phyloP scores from a whole-genome alignment of 1,140 invertebrate species.

The Drosophila kepulauana region DNA sequence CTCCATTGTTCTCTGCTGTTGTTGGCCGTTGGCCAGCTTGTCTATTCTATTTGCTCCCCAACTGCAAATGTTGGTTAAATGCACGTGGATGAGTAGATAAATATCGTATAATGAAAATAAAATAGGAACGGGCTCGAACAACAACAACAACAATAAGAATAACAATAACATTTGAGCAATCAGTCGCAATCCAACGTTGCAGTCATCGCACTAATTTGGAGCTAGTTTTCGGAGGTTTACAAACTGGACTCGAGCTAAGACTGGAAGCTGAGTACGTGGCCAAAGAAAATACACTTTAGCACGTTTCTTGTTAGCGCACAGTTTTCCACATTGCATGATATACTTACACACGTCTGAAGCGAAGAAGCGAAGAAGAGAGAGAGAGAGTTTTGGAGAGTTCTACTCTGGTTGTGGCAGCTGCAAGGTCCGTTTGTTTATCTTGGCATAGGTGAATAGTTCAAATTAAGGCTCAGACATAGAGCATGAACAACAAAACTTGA shows the following conservation, averaged over 20 bases:
- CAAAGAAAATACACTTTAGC: slow-evolving; percentile 81
- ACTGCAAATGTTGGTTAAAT: slow-evolving; percentile 71
- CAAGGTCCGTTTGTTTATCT: slow-evolving; percentile 55
- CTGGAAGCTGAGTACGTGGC: slow-evolving; percentile 60
- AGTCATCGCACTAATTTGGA: slow-evolving; percentile 78
- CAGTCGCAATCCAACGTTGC: slow-evolving; percentile 60
- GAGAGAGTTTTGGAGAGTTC: slow-evolving; percentile 9
- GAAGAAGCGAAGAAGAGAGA: neutral
- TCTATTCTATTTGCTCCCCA: neutral
- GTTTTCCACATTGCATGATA: slow-evolving; percentile 68
- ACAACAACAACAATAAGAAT: slow-evolving; percentile 15
- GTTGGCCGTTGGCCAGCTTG: slow-evolving; percentile 53
- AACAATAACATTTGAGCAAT: slow-evolving; percentile 56
- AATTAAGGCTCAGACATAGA: slow-evolving; percentile 59
- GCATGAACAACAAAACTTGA: slow-evolving; percentile 26
- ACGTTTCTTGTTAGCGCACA: slow-evolving; percentile 79
- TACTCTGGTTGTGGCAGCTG: slow-evolving; percentile 34
- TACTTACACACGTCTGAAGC: slow-evolving; percentile 39
- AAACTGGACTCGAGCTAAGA: neutral
- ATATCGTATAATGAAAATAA: slow-evolving; percentile 83
- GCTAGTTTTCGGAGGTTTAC: slow-evolving; percentile 66
- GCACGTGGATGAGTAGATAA: slow-evolving; percentile 83
- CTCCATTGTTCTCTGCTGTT: slow-evolving; percentile 1
- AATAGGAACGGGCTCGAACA: slow-evolving; percentile 64
- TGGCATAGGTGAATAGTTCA: slow-evolving; percentile 65